Evolutionary conservation across 2,888 invertebrate species (phyloP).

Genomic region (Oscheius sp.): DNA sequence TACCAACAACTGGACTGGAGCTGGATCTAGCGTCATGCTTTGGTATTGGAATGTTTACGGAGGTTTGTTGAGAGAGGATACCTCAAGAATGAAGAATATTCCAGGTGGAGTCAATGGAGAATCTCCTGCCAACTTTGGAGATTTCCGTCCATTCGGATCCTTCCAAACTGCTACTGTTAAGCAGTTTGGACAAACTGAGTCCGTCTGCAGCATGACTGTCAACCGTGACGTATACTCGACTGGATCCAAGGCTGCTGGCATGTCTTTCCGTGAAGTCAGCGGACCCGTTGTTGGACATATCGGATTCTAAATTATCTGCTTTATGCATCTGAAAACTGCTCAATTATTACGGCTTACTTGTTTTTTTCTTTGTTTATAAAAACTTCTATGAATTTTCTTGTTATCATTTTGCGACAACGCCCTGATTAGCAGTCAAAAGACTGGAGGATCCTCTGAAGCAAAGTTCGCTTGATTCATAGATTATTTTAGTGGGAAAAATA

Average conservation of each 20-base stretch:
- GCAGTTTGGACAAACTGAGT: slow-evolving; percentile 53
- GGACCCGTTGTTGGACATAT: slow-evolving; percentile 26
- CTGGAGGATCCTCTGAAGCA: too few relatives aligned
- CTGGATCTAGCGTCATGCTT: slow-evolving; percentile 35
- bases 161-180: slow-evolving; percentile 48
- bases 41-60: slow-evolving; percentile 56
- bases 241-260: background rate
- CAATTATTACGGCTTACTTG: background rate
- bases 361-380: too few relatives aligned
- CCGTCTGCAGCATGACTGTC: slow-evolving; percentile 38
- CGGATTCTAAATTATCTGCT: slow-evolving; percentile 10
- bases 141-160: slow-evolving; percentile 52
- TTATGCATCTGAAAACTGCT: background rate
- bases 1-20: slow-evolving; percentile 28
- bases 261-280: slow-evolving; percentile 13
- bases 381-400: too few relatives aligned
- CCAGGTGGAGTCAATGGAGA: slow-evolving; percentile 52
- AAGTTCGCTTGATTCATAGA: too few relatives aligned
- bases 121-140: slow-evolving; percentile 43
- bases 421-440: too few relatives aligned
- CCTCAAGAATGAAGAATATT: too few relatives aligned
- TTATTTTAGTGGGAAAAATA: too few relatives aligned
- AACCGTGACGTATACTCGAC: slow-evolving; percentile 24
- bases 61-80: too few relatives aligned
- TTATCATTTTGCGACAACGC: too few relatives aligned